Evolutionary conservation across 1,140 invertebrate genomes (phyloP), one percentile per base, ranked within the genome.

Genomic region (Bilobella aurantiaca): DNA sequence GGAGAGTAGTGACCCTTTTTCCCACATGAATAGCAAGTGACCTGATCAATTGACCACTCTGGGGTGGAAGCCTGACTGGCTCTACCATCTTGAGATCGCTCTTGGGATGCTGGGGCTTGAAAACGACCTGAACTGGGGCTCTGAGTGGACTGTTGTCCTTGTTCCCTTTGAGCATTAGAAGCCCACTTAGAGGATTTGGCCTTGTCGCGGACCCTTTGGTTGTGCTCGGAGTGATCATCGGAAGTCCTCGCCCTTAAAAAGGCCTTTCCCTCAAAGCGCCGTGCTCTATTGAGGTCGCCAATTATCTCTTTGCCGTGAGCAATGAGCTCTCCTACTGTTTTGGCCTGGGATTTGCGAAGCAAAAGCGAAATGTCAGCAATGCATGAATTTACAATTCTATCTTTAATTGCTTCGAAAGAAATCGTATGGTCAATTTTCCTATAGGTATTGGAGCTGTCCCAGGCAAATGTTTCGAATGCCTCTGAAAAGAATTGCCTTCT

Each of bases 391-490:
- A 60, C 23, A 21, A 60, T 37, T n/a, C 58, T 3, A 3, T 60
- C 31, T 18, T 34, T 37, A 23, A 60, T 37, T 2, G 3, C 14
- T 21, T 32, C 18, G 2, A 12, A 18, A 60, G 18, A 21, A 34
- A 60, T 32, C 31, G 23, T 32, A 3, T 29, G 58, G 12, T 60
- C 58, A 14, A 60, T 37, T 2, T 37, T 2, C 14, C 25, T 31
- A 25, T 34, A 60, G 8, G n/a, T n/a, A 3, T 21, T 5, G 29
- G n/a, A n/a, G 14, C 32, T 37, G 29, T 37, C 31, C 58, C 58
- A 60, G n/a, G 58, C 58, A 60, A 29, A 60, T 21, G 58, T n/a
- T 23, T 60, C 58, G 29, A 60, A 60, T 3, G 58, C 30, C 21
- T 60, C 58, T 8, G 29, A 8, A 32, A 60, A 21, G 32, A 21